A percentile compares a stretch with the other conserved stretches of the same genome.
These are phyloP conservation scores for Exephanes ischioxanthus DNA, from an alignment of 2,888 invertebrate genomes.

Conservation along the genomic window DNA sequence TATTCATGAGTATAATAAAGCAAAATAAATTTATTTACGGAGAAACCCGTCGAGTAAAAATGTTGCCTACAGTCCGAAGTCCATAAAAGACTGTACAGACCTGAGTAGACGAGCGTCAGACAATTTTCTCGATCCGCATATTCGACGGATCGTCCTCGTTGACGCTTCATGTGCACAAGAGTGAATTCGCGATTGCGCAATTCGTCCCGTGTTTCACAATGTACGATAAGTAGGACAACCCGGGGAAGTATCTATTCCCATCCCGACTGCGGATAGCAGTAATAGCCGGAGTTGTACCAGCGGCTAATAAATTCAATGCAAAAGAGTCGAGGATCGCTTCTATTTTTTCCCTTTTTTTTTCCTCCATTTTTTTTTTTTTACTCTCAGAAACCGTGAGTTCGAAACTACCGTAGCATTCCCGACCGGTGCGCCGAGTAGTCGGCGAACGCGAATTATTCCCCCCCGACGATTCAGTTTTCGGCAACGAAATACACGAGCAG, in stretches of 20 bases:
- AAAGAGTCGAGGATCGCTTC: slow-evolving; percentile 26
- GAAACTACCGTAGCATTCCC: not conserved
- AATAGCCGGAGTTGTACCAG: slow-evolving; percentile 32
- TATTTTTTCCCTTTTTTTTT: slow-evolving; percentile 3
- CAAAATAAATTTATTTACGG: too few relatives aligned
- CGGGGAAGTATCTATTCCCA: slow-evolving; percentile 28
- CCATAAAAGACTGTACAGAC: too few relatives aligned
- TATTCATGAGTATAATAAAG: too few relatives aligned
- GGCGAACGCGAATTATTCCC: slow-evolving; percentile 58
- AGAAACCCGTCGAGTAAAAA: too few relatives aligned
- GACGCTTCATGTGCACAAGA: not conserved
- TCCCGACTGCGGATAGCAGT: slow-evolving; percentile 30
- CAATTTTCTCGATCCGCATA: too few relatives aligned
- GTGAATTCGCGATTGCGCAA: not conserved
- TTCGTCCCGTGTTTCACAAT: not conserved
- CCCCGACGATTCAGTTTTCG: slow-evolving; percentile 51
- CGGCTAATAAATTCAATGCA: slow-evolving; percentile 51
- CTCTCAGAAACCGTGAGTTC: not conserved
- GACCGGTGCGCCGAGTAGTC: slow-evolving; percentile 54
- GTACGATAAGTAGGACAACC: slow-evolving; percentile 37
- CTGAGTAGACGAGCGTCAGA: too few relatives aligned
- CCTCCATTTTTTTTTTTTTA: not conserved
- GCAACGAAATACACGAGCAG: not conserved
- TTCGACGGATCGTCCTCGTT: too few relatives aligned
- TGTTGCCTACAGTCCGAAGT: too few relatives aligned